Evolutionary conservation across 2,888 invertebrate genomes (phyloP), one percentile per base, ranked within the genome.

Genomic region (Lochmaea crataegi): DNA sequence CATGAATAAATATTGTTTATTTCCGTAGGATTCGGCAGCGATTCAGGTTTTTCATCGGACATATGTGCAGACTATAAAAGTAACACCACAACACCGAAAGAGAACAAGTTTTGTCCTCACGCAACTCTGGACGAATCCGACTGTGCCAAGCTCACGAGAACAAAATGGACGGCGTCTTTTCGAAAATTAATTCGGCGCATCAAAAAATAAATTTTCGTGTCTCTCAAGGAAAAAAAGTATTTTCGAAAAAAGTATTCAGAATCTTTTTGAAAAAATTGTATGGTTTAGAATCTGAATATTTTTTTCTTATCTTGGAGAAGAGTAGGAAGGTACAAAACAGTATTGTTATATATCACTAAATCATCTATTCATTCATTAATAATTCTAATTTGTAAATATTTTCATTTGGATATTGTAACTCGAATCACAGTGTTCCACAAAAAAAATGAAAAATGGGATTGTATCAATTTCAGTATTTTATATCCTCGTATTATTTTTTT

Each of bases 101-200:
- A 86, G 71, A 86, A 86, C 74, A 86, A 86, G 75, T 86, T 86
- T 75, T 83, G 84, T 72, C 86, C 86, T 48, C 84, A 83, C 42
- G 81, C 80, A 26, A 83, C 84, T 26, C 76, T 87, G 73, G 86
- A 87, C 77, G 87, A 87, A 77, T 82, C 83, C 14, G 87, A 87
- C 69, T 87, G 86, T 80, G 87, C 86, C 77, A 86, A 87, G 79
- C 83, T 90, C 72, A 88, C 86, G 11, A 87, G 90, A 16, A 89
- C 90, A 63, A 89, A 88, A 79, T 91, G 91, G 91, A 90, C 90
- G 18, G 89, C 90, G 0, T 91, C 90, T 5, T 91, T 91, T 83
- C 87, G 90, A 63, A 90, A 89, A 80, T 85, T 91, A 53, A 88
- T 89, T 71, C 84, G 84, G 79, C 84, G 83, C 69, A 86, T 87